Base-by-base conservation (phyloP, 2,797 vertebrate species). In the Bradypodion ventrale region DNA sequence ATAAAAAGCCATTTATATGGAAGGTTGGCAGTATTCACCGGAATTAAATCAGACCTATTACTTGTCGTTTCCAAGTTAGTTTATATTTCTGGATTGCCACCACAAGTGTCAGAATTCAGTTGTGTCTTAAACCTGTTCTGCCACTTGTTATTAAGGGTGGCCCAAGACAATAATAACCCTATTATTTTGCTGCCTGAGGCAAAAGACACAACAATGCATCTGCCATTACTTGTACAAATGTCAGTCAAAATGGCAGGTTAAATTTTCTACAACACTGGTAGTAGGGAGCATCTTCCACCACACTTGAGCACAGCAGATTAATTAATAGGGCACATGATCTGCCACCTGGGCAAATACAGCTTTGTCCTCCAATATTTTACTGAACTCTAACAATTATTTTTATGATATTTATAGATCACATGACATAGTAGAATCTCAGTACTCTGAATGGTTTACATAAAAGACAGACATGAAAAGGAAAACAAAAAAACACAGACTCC, bases 1-100 rank as follows among this genome's bases (percentile, higher is more conserved):
- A 83, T 15, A 86, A 86, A 78, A 49, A 32, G 23, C 62, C 78
- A 87, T 87, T 83, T 42, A 56, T 86, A 83, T 52, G 69, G 88
- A 21, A 40, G 1, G 44, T 21, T 75, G 72, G 1, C 23, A 84
- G 52, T 13, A 44, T 56, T 4, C 42, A 32, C 52, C 40, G 32
- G 32, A 52, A 12, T 56, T 46, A 49, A 65, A 35, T 74, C 70
- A 85, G 29, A 21, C 56, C 35, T 27, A 66, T 29, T 15, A 65
- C 21, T 79, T 40, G 37, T 23, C 66, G 35, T 40, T 73, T 78
- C 56, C 10, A 56, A 65, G 60, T 66, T 73, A 52, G 62, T 66
- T 74, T 65, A 66, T 75, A 56, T 7, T 8, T 65, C 27, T 66
- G n/a, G 25, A 32, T n/a, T 66, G 35, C 29, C 44, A 37, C n/a